Percentiles rank a stretch among this genome's conserved stretches.
These are phyloP conservation scores for Pandemis corylana DNA, from an alignment of 2,888 invertebrate species.

Conservation along the genomic window DNA sequence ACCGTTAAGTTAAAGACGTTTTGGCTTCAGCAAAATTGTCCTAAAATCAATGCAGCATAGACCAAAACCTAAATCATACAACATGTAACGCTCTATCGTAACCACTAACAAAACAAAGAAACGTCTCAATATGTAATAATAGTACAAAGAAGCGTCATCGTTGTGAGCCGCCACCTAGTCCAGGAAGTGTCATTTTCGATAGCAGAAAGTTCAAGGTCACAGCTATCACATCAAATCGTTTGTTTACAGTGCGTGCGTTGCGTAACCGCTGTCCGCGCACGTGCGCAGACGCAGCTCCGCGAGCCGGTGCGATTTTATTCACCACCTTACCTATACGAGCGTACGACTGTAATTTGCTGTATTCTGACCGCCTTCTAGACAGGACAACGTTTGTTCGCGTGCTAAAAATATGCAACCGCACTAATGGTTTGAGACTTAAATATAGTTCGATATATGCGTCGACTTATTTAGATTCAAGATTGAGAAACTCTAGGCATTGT, in stretches of 20 bases:
- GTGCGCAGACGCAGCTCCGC: constrained; percentile 27
- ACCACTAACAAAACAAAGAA: neutral
- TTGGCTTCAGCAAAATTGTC: neutral
- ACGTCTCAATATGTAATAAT: neutral
- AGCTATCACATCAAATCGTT: constrained; percentile 30
- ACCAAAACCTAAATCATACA: neutral
- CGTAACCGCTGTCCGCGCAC: constrained; percentile 22
- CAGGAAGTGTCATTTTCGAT: constrained; percentile 30
- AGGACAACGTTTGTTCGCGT: constrained; percentile 13
- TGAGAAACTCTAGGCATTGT: constrained; percentile 27
- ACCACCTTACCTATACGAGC: neutral
- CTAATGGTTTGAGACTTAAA: constrained; percentile 27
- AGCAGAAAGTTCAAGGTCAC: constrained; percentile 39
- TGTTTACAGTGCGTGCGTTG: constrained; percentile 41
- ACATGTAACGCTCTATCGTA: neutral
- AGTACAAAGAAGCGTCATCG: neutral
- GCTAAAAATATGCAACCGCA: constrained; percentile 37
- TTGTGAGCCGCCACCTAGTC: neutral
- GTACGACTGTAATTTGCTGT: neutral
- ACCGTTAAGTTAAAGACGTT: neutral
- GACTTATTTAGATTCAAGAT: constrained; percentile 26
- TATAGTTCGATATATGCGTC: constrained; percentile 30
- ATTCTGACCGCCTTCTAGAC: neutral
- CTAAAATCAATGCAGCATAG: too few species aligned
- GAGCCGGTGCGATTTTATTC: neutral